A percentile compares a stretch with the other conserved stretches of the same genome.
Evolutionary conservation across 2,797 vertebrate species (phyloP).

Genomic region (Apogon talboti): DNA sequence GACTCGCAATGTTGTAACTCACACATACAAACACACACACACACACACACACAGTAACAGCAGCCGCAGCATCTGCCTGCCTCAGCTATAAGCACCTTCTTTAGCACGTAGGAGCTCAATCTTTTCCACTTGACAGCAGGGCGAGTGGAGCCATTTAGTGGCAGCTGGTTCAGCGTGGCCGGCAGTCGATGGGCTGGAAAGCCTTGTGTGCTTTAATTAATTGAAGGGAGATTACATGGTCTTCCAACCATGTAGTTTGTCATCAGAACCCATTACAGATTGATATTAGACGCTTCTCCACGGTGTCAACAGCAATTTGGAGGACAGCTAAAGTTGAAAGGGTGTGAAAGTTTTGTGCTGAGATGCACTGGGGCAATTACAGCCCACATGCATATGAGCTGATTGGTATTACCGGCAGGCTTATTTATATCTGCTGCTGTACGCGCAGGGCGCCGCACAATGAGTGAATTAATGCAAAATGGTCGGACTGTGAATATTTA

Average conservation of each 20-base stretch:
- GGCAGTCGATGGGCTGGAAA: slow-evolving; percentile 49
- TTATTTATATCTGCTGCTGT: slow-evolving; percentile 20
- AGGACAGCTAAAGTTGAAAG: slow-evolving; percentile 81
- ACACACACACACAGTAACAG: slow-evolving; percentile 11
- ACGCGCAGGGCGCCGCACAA: not conserved
- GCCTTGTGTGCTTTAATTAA: slow-evolving; percentile 91
- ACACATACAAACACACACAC: slow-evolving; percentile 2
- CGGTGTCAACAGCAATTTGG: slow-evolving; percentile 94
- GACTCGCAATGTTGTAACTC: slow-evolving; percentile 58
- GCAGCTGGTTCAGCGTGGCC: slow-evolving; percentile 84
- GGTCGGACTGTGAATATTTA: not conserved
- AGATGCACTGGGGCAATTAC: slow-evolving; percentile 18
- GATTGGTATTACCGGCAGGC: slow-evolving; percentile 15
- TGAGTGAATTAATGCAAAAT: not conserved
- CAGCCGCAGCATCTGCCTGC: slow-evolving; percentile 85
- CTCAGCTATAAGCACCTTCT: slow-evolving; percentile 84
- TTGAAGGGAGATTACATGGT: slow-evolving; percentile 95
- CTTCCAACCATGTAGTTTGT: slow-evolving; percentile 94
- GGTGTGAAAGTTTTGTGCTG: slow-evolving; percentile 53
- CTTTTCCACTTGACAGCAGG: slow-evolving; percentile 90
- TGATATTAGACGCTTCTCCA: slow-evolving; percentile 94
- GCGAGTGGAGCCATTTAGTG: slow-evolving; percentile 87
- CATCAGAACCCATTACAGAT: slow-evolving; percentile 93
- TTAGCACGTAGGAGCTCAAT: slow-evolving; percentile 88
- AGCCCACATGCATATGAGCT: not conserved